Conservation (phyloP, 2,888 invertebrate species). For the Sinotaia quadrata region DNA sequence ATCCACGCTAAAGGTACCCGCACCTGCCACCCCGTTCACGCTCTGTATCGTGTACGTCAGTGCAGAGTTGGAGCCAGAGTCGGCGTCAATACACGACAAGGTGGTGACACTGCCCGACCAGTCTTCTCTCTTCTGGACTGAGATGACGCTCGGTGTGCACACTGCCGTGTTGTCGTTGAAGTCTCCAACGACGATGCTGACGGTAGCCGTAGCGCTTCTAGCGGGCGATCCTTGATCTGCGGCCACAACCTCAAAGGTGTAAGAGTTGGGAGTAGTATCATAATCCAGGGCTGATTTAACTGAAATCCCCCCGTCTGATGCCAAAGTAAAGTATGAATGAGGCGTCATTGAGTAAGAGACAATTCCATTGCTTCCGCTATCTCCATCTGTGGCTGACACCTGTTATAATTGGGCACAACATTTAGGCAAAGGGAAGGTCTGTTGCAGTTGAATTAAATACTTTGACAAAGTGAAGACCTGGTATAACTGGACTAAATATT, state of each 20-base stretch:
- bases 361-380: constrained; percentile 39
- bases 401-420: background rate
- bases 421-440: no score
- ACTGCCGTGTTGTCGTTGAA: constrained; percentile 48
- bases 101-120: constrained; percentile 32
- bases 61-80: constrained; percentile 37
- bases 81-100: constrained; percentile 45
- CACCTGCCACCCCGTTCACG: constrained; percentile 42
- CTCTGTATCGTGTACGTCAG: constrained; percentile 29
- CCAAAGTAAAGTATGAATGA: constrained; percentile 69
- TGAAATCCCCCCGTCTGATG: constrained; percentile 45
- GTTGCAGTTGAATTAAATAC: no score
- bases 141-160: constrained; percentile 33
- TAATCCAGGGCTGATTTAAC: constrained; percentile 49
- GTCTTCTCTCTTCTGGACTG: constrained; percentile 38
- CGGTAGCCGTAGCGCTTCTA: constrained; percentile 37
- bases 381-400: constrained; percentile 50
- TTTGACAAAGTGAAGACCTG: no score
- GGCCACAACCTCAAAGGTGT: constrained; percentile 18
- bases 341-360: constrained; percentile 31
- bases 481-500: no score
- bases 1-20: constrained; percentile 39
- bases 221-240: constrained; percentile 36
- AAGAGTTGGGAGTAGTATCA: constrained; percentile 41
- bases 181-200: constrained; percentile 41